These are phyloP conservation scores for Ascaphus truei DNA, from an alignment of 2,113 vertebrate species.

Conservation along the genomic window DNA sequence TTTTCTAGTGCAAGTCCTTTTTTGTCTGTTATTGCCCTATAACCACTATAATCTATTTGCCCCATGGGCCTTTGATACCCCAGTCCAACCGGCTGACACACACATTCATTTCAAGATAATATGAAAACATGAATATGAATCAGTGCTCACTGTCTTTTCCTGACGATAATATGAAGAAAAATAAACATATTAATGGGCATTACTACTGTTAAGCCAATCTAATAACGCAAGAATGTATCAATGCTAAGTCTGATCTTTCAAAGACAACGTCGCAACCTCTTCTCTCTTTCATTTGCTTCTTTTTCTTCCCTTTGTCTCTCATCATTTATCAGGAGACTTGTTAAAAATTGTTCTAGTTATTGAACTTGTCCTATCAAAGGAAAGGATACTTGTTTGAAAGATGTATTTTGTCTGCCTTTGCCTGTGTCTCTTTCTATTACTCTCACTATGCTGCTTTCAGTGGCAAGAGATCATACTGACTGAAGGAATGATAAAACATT, in stretches of 20 bases:
- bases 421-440: constrained; percentile 35
- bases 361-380: constrained; percentile 46
- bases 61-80: no score
- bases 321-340: constrained; percentile 44
- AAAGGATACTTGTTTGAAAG: constrained; percentile 24
- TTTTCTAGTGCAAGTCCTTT: no score
- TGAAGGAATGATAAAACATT: constrained; percentile 43
- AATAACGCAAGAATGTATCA: not conserved
- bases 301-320: constrained; percentile 6
- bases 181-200: no score
- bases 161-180: no score
- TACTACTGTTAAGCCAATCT: not conserved
- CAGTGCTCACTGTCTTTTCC: no score
- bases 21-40: no score
- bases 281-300: constrained; percentile 37
- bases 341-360: constrained; percentile 46
- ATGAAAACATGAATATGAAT: no score
- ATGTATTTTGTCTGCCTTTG: constrained; percentile 31
- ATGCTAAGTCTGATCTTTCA: not conserved
- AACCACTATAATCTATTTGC: no score
- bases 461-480: constrained; percentile 26
- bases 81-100: no score
- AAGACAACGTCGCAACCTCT: not conserved
- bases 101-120: no score
- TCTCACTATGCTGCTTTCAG: constrained; percentile 35